phyloP scores from a whole-genome alignment of 2,113 vertebrate species.

The Taurulus bubalis region DNA sequence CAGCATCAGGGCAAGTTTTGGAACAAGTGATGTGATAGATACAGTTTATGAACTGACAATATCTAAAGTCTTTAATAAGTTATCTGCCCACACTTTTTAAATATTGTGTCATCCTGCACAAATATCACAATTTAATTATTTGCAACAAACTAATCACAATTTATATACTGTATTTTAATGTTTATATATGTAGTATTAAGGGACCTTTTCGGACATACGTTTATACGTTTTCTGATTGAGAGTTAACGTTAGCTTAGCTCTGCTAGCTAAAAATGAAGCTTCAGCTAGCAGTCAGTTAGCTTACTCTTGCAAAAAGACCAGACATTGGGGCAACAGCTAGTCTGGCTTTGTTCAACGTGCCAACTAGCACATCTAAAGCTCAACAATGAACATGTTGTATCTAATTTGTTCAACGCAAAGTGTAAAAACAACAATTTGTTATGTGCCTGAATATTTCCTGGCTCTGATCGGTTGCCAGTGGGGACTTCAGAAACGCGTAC shows the following conservation, averaged over 20 bases:
- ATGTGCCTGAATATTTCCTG: not conserved
- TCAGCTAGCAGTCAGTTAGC: not conserved
- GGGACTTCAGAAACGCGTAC: not conserved
- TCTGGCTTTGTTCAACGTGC: not conserved
- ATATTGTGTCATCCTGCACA: constrained; percentile 23
- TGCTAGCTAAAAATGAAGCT: not conserved
- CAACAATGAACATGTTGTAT: not conserved
- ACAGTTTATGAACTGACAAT: constrained; percentile 20
- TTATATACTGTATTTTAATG: constrained; percentile 3
- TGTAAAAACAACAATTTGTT: not conserved
- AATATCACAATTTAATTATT: constrained; percentile 33
- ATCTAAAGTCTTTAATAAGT: constrained; percentile 23
- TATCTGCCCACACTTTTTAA: constrained; percentile 22
- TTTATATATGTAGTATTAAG: constrained; percentile 34
- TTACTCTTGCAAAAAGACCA: not conserved
- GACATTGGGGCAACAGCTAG: not conserved
- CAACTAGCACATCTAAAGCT: not conserved
- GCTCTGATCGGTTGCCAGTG: not conserved
- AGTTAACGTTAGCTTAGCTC: not conserved
- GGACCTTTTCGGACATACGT: not conserved
- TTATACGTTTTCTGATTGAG: constrained; percentile 10
- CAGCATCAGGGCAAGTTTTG: constrained; percentile 25
- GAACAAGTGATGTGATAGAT: constrained; percentile 34
- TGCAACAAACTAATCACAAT: constrained; percentile 46
- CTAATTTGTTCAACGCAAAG: not conserved